Evolutionary conservation across 2,113 vertebrate genomes (phyloP), one percentile per base, ranked within the genome.

Genomic region (Cyphomyrus discorhynchus): DNA sequence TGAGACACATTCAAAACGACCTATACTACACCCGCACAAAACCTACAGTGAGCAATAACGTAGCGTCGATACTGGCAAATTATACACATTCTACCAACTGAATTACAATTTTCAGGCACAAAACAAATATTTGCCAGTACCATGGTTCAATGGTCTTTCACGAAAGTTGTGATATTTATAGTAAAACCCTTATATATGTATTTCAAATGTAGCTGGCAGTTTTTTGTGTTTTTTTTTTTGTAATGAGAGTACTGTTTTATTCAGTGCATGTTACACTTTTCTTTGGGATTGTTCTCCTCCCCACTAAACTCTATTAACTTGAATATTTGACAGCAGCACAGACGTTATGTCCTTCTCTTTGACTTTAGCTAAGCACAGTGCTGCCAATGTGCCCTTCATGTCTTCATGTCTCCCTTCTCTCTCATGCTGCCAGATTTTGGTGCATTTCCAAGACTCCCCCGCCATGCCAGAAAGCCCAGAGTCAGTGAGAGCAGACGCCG

Each of bases 71-170:
- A 31, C 62, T 70, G 10, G 62, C 27, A 66, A 66, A 66, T 3
- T 10, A 66, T 66, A 31, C 62, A 66, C n/a, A 13, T 70, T 70
- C 62, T 70, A 70, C 62, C 62, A 45, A 21, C 82, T 84, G 35
- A 11, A 45, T 47, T 84, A 84, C 45, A 47, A 84, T 84, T 84
- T 84, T 47, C 45, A 84, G 82, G 19, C 35, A 84, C 82, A 45
- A 84, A 84, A 84, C 82, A 42, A 84, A 47, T 84, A 84, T 84
- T 84, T 84, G 42, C 80, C 15, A 5, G 31, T 77, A 77, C 70
- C 70, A 17, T 77, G 70, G 74, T 15, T 80, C 74, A 35, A 42
- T 19, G 15, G 5, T 42, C 35, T 80, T 80, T 39, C 74, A 42
- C 11, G 3, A 17, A 31, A 80, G 74, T 80, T 17, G 2, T 42